Evolutionary conservation across 1,140 invertebrate species (phyloP).

Genomic region (Penaeus indicus): DNA sequence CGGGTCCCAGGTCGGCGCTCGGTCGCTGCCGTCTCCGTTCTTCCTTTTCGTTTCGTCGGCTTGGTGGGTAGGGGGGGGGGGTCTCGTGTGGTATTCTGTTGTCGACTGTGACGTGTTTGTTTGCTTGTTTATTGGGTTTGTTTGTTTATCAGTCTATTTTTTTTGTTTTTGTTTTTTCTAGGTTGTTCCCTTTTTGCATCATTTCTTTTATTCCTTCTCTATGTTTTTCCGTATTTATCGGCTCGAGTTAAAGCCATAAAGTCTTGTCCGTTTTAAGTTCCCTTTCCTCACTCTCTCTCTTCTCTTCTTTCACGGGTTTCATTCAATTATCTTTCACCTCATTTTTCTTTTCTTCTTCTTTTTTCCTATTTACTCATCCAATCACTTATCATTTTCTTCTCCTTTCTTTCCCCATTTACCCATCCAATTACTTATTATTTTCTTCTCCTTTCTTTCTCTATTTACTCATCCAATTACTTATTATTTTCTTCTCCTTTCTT

Average conservation of each 20-base stretch:
- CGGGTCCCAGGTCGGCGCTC: neutral
- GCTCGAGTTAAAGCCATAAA: no score
- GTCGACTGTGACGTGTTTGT: no score
- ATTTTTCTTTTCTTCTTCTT: neutral
- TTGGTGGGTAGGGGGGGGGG: no score
- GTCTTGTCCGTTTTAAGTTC: no score
- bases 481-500: neutral
- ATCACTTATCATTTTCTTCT: no score
- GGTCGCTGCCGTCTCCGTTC: neutral
- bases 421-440: neutral
- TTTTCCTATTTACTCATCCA: neutral
- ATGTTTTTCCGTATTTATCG: no score
- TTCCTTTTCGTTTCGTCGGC: no score
- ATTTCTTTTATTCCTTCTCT: neutral
- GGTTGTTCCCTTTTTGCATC: no score
- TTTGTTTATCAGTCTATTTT: no score
- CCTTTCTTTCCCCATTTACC: neutral
- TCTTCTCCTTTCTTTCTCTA: neutral
- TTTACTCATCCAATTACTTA: neutral
- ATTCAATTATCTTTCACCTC: neutral
- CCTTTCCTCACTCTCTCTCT: slow-evolving; percentile 22
- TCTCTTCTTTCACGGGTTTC: neutral
- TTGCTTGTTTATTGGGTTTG: no score
- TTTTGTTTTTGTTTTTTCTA: no score
- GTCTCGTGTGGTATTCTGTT: no score